These are phyloP conservation scores for Nasonia giraulti DNA, from an alignment of 1,140 invertebrate genomes.

Conservation along the genomic window DNA sequence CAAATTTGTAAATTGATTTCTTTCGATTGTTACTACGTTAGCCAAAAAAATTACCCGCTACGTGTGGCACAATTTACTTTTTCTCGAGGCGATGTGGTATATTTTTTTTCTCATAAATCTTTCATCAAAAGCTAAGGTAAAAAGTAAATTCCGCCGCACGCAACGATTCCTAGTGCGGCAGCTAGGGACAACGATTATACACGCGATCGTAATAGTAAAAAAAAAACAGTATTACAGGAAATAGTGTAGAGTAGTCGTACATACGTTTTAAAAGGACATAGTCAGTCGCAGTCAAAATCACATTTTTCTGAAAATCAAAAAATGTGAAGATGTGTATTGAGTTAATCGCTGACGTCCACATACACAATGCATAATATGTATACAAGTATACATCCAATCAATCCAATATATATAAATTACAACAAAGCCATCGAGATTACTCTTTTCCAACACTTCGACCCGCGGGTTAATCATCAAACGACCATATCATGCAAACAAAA, in stretches of 20 bases:
- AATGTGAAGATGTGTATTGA: conserved; percentile 35
- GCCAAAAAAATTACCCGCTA: too few species aligned
- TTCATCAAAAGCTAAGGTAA: too few species aligned
- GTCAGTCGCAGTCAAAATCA: conserved; percentile 23
- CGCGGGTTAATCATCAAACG: background rate
- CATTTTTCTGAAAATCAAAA: conserved; percentile 50
- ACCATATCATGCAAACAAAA: background rate
- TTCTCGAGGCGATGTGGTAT: too few species aligned
- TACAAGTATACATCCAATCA: too few species aligned
- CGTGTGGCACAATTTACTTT: too few species aligned
- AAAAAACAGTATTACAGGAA: conserved; percentile 3
- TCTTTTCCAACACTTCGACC: background rate
- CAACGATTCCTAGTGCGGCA: background rate
- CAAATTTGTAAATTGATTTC: too few species aligned
- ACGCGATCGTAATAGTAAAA: too few species aligned
- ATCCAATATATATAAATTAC: too few species aligned
- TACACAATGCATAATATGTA: background rate
- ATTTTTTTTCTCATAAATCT: too few species aligned
- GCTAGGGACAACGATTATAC: background rate
- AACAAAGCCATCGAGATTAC: too few species aligned
- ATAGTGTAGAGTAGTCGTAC: conserved; percentile 43
- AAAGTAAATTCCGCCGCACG: background rate
- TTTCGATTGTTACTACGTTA: background rate
- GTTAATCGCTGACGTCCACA: background rate
- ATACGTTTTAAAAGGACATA: conserved; percentile 46